These are phyloP conservation scores for Coptodon rendalli DNA, from an alignment of 2,113 vertebrate genomes.

Conservation along the genomic window DNA sequence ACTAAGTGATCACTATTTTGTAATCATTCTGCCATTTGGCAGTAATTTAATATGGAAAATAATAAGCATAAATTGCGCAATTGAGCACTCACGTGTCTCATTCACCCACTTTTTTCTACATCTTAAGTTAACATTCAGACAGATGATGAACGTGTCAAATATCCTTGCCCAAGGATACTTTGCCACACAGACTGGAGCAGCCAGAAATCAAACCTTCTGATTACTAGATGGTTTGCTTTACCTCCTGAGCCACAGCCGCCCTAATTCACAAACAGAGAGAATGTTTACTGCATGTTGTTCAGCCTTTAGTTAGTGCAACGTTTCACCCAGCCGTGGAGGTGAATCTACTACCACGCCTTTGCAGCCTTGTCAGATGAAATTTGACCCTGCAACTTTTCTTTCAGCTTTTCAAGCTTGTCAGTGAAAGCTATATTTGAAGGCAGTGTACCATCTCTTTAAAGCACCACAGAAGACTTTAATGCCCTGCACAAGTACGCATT, in stretches of 20 bases:
- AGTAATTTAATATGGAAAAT: rapidly evolving
- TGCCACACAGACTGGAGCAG: background rate
- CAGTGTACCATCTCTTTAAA: background rate
- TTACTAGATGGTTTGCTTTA: background rate
- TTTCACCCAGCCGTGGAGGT: background rate
- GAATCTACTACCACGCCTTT: background rate
- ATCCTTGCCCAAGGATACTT: background rate
- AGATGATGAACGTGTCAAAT: background rate
- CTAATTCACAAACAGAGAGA: background rate
- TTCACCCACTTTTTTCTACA: background rate
- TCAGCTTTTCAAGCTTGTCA: background rate
- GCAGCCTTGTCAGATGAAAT: background rate
- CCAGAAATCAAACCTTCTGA: background rate
- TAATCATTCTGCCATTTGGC: background rate
- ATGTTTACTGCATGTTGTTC: background rate
- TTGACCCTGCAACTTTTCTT: background rate
- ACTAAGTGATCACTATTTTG: background rate
- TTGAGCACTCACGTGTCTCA: rapidly evolving
- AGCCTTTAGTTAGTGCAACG: background rate
- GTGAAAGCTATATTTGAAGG: background rate
- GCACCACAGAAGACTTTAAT: background rate
- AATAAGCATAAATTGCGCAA: background rate
- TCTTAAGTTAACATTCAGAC: background rate
- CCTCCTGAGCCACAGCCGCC: background rate
- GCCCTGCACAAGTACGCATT: background rate